Evolutionary conservation across 2,113 vertebrate genomes (phyloP).

Genomic region (Neodon shergylaensis): DNA sequence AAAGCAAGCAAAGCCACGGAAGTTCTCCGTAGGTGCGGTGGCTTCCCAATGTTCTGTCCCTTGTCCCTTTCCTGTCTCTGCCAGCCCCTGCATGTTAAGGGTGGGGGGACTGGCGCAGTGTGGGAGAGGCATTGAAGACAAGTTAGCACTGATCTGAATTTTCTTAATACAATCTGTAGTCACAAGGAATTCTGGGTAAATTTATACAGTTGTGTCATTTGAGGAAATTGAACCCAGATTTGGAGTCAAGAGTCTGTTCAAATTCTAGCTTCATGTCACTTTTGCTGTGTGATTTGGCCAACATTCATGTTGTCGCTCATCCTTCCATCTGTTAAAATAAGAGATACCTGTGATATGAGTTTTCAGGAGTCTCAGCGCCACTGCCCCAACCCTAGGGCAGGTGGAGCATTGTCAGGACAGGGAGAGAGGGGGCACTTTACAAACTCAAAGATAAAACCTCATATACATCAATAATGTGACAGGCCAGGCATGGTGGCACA

Average conservation of each 20-base stretch:
- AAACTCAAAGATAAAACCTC: not conserved
- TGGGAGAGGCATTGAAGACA: not conserved
- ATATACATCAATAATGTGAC: not conserved
- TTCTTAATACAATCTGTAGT: not conserved
- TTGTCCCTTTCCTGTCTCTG: not conserved
- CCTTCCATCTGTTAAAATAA: not conserved
- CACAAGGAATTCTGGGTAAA: not conserved
- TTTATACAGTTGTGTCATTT: not conserved
- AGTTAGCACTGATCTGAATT: not conserved
- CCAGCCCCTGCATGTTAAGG: not conserved
- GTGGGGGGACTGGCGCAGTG: too few relatives aligned
- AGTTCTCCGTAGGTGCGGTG: not conserved
- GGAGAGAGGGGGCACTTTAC: too few relatives aligned
- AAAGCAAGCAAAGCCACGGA: not conserved
- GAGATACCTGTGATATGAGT: not conserved
- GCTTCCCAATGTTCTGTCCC: not conserved
- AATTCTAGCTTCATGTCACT: not conserved
- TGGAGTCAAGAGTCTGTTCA: not conserved
- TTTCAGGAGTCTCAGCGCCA: not conserved
- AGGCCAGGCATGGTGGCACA: not conserved
- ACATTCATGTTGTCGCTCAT: not conserved
- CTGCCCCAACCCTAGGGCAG: not conserved
- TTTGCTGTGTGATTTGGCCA: not conserved
- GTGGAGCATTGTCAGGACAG: not conserved
- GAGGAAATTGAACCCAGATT: not conserved